A percentile compares a stretch with the other conserved stretches of the same genome.
phyloP scores from a whole-genome alignment of 2,113 vertebrate species.

The Chaetorhynchus papuensis region DNA sequence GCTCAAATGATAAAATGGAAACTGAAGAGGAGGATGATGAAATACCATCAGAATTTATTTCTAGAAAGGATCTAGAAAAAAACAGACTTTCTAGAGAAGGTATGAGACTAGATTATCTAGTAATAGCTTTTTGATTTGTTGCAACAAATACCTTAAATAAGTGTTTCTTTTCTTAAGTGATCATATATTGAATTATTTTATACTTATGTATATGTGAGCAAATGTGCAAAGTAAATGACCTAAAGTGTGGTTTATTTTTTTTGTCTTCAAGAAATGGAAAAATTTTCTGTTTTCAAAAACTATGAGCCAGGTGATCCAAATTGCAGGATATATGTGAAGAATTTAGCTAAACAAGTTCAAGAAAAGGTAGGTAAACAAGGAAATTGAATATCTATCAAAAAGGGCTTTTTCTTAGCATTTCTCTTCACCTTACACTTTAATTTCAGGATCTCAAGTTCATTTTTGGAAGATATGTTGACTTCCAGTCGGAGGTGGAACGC shows the following conservation, averaged over 20 bases:
- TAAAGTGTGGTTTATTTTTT: not conserved
- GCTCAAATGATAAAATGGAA: slow-evolving; percentile 73
- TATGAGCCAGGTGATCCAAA: slow-evolving; percentile 94
- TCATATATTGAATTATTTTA: not conserved
- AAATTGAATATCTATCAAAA: not conserved
- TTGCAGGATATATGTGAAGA: slow-evolving; percentile 97
- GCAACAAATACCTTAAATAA: not conserved
- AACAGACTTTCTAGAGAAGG: slow-evolving; percentile 89
- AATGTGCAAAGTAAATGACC: not conserved
- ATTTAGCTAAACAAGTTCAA: slow-evolving; percentile 92
- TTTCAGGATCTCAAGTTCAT: slow-evolving; percentile 95
- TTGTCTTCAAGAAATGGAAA: slow-evolving; percentile 87
- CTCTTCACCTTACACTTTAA: not conserved
- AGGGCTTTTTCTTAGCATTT: not conserved
- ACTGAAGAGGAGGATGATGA: slow-evolving; percentile 78
- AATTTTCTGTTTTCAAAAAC: slow-evolving; percentile 92
- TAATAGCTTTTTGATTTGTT: not conserved
- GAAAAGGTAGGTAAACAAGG: slow-evolving; percentile 82
- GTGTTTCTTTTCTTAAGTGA: not conserved
- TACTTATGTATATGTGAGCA: not conserved
- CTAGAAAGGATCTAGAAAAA: slow-evolving; percentile 89
- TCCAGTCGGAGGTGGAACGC: slow-evolving; percentile 85
- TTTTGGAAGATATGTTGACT: slow-evolving; percentile 91
- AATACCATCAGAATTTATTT: slow-evolving; percentile 87
- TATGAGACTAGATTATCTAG: slow-evolving; percentile 37